A percentile compares a stretch with the other conserved stretches of the same genome.
Conservation (phyloP, 2,113 vertebrate genomes). For the Campylorhamphus procurvoides region DNA sequence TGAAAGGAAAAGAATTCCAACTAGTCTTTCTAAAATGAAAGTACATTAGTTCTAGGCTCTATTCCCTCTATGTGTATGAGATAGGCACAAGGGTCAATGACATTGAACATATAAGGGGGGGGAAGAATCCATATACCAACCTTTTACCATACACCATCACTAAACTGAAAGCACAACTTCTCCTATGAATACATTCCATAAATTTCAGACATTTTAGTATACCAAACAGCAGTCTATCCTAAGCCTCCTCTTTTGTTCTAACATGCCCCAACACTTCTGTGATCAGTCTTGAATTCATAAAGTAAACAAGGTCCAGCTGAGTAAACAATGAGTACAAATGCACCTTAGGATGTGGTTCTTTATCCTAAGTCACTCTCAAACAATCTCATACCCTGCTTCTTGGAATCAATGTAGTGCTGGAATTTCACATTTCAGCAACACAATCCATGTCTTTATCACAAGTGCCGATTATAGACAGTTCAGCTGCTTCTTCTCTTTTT, state of each 20-base stretch:
- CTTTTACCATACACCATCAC: not conserved
- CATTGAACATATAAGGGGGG: not conserved
- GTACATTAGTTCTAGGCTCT: not conserved
- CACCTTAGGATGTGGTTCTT: constrained; percentile 24
- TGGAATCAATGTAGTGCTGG: not conserved
- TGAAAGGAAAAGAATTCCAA: not conserved
- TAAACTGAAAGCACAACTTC: not conserved
- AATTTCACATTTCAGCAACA: constrained; percentile 34
- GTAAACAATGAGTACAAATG: not conserved
- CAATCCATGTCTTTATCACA: not conserved
- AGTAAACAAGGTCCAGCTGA: not conserved
- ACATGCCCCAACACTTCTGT: not conserved
- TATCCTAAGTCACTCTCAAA: not conserved
- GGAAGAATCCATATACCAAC: not conserved
- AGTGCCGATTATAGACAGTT: not conserved
- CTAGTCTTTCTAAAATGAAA: not conserved
- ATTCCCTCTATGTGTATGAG: not conserved
- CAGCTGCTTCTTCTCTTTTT: not conserved
- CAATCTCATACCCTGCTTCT: not conserved
- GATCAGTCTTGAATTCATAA: not conserved
- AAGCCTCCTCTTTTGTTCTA: not conserved
- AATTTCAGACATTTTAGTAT: not conserved
- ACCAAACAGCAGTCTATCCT: not conserved
- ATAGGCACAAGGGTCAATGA: not conserved
- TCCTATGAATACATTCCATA: not conserved